phyloP scores from a whole-genome alignment of 2,888 invertebrate genomes.

The Rambutsinella grinnellia region DNA sequence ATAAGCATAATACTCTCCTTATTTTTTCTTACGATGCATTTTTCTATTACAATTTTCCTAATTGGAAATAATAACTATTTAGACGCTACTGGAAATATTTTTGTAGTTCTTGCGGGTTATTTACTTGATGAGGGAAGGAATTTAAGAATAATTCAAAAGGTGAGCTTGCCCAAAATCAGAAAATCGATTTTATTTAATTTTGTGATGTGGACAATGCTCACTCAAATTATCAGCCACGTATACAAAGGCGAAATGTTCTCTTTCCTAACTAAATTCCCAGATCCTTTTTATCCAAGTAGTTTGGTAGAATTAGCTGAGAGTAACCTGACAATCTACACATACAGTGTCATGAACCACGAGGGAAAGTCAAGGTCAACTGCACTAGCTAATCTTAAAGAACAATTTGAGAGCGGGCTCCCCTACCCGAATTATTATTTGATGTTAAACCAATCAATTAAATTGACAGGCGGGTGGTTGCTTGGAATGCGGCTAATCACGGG shows the following conservation, averaged over 20 bases:
- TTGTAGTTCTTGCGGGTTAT: neutral
- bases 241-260: slow-evolving; percentile 33
- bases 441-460: slow-evolving; percentile 11
- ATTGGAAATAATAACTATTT: too few species aligned
- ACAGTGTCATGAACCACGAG: neutral
- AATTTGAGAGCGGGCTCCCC: neutral
- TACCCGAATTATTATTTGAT: slow-evolving; percentile 19
- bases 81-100: too few species aligned
- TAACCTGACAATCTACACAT: neutral
- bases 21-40: neutral
- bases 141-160: neutral
- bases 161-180: neutral
- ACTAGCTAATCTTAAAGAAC: neutral
- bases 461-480: neutral
- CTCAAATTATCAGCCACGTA: slow-evolving; percentile 2
- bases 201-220: slow-evolving; percentile 7
- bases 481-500: slow-evolving; percentile 1
- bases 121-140: too few species aligned
- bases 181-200: neutral
- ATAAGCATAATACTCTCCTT: neutral
- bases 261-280: slow-evolving; percentile 14
- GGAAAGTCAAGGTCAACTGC: neutral
- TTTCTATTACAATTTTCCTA: neutral
- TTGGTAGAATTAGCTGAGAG: slow-evolving; percentile 10
- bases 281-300: slow-evolving; percentile 8